These are phyloP conservation scores for Emydura subglobosa DNA, from an alignment of 2,113 vertebrate species.

Conservation along the genomic window DNA sequence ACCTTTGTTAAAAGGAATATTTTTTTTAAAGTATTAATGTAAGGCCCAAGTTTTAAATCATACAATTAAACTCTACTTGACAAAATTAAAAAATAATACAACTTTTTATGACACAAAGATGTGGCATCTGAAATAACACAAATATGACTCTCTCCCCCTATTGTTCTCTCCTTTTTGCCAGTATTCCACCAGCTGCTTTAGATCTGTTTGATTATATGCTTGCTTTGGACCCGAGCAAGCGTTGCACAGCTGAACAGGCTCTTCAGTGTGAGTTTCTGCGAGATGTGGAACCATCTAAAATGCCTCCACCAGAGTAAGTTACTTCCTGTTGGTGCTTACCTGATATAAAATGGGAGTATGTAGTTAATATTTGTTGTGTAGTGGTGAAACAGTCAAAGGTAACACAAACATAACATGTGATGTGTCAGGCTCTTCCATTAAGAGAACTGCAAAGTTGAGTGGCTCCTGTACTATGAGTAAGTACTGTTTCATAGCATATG, in stretches of 20 bases:
- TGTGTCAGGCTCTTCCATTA: neutral
- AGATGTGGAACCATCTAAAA: slow-evolving; percentile 96
- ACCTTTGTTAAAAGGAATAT: neutral
- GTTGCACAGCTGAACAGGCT: slow-evolving; percentile 95
- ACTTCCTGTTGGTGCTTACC: neutral
- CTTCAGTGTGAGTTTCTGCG: slow-evolving; percentile 94
- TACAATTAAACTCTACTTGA: neutral
- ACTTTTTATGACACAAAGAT: neutral
- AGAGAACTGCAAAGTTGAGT: neutral
- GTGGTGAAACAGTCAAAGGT: neutral
- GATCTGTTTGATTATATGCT: slow-evolving; percentile 99
- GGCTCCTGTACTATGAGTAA: accelerated
- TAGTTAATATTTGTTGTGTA: neutral
- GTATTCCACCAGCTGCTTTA: slow-evolving; percentile 92
- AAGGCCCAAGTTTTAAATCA: neutral
- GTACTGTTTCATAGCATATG: neutral
- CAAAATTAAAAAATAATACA: neutral
- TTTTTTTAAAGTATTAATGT: neutral
- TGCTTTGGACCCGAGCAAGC: slow-evolving; percentile 95
- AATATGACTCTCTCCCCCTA: accelerated
- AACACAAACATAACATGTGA: neutral
- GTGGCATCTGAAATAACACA: neutral
- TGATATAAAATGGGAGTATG: accelerated
- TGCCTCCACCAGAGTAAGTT: slow-evolving; percentile 97
- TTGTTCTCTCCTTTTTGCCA: slow-evolving; percentile 55